Evolutionary conservation across 2,113 vertebrate species (phyloP), one percentile per base, ranked within the genome.

Genomic region (Phalacrocorax brasilianus): DNA sequence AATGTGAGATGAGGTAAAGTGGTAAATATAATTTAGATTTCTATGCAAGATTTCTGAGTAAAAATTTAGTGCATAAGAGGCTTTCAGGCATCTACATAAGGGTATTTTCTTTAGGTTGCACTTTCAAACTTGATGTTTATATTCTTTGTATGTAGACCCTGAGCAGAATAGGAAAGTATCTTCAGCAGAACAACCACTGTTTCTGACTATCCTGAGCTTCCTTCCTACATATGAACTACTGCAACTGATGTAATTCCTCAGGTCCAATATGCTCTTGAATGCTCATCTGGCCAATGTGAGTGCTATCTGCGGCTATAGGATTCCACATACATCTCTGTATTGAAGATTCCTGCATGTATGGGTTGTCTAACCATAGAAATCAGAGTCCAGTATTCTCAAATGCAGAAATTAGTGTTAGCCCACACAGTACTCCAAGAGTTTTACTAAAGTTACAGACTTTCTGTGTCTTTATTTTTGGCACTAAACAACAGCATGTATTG

Each of bases 281-380:
- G 15, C 14, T 58, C 5, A 12, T 56, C 50, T 0, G 1, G 27
- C 5, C 10, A 1, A n/a, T 30, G 56, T 13, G 30, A 27, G 9
- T 42, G 14, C 27, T 66, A 19, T 6, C 33, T 72, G 58, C 4
- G 9, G 21, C n/a, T 67, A 7, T 2, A 75, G 30, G 4, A 3
- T 83, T 75, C 27, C 52, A 55, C 15, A 16, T 27, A 2, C 5
- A 21, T 12, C 28, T 67, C 9, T 63, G 16, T 42, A 11, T 18
- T 72, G 61, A 49, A 58, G 35, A 58, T 45, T 85, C 23, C 16
- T 63, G 65, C 15, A 33, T 33, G 14, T 40, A 33, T 33, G 19
- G 8, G 8, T 58, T 66, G 65, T 68, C 24, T 75, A 68, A 77
- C 38, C 11, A 42, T 9, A 28, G 59, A 1, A 50, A 30, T 45